These are phyloP conservation scores for Catharus bicknelli DNA, from an alignment of 2,113 vertebrate species.

Conservation along the genomic window DNA sequence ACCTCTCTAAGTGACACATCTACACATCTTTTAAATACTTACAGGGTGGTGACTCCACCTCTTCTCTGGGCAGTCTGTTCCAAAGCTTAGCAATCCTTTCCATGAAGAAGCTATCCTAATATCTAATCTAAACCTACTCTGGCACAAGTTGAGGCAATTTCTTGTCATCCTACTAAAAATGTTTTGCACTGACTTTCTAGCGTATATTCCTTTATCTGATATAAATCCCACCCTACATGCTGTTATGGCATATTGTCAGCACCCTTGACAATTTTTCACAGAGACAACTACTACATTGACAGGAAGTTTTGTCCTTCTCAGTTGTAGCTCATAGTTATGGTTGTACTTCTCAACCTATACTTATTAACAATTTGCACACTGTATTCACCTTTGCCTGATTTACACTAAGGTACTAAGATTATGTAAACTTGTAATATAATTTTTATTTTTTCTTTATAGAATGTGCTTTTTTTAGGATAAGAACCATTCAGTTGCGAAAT, in stretches of 20 bases:
- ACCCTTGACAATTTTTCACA: background rate
- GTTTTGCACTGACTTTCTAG: background rate
- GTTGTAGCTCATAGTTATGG: background rate
- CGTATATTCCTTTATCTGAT: background rate
- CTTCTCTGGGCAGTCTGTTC: background rate
- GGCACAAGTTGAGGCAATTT: background rate
- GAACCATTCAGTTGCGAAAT: background rate
- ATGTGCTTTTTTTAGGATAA: background rate
- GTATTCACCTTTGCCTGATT: background rate
- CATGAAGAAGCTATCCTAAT: background rate
- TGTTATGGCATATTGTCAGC: background rate
- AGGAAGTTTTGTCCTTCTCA: background rate
- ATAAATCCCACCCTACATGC: rapidly evolving
- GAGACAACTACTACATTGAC: background rate
- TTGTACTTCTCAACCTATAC: background rate
- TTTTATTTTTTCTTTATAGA: background rate
- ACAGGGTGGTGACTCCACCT: background rate
- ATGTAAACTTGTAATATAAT: rapidly evolving
- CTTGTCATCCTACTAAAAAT: background rate
- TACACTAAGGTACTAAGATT: background rate
- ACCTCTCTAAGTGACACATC: background rate
- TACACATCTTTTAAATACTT: background rate
- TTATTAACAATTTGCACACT: background rate
- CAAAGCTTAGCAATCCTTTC: background rate
- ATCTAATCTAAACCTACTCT: background rate